Evolutionary conservation across 2,797 vertebrate genomes (phyloP).

Genomic region (Siniperca obscura): DNA sequence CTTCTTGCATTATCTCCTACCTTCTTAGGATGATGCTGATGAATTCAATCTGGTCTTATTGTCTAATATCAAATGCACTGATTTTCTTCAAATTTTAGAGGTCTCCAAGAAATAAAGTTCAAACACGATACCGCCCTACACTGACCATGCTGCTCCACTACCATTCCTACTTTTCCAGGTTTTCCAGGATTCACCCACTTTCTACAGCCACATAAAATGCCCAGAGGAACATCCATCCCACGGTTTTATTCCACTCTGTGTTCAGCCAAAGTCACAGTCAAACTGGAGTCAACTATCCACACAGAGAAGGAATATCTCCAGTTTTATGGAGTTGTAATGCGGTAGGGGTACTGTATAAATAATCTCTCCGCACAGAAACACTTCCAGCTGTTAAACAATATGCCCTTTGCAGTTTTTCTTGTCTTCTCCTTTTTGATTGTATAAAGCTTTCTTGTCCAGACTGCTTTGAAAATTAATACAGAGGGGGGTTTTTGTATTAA

Average conservation of each 20-base stretch:
- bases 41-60: background rate
- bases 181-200: constrained; percentile 21
- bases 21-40: background rate
- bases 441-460: constrained; percentile 23
- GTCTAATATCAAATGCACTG: background rate
- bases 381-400: constrained; percentile 82
- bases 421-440: constrained; percentile 43
- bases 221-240: constrained; percentile 58
- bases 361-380: constrained; percentile 77
- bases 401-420: constrained; percentile 63
- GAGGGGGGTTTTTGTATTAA: background rate
- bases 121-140: background rate
- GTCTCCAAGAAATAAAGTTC: background rate
- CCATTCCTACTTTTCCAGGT: constrained; percentile 13
- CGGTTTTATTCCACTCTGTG: constrained; percentile 65
- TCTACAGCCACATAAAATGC: constrained; percentile 51
- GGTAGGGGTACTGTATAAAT: constrained; percentile 79
- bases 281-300: constrained; percentile 79
- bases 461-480: constrained; percentile 54
- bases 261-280: constrained; percentile 78
- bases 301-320: constrained; percentile 73
- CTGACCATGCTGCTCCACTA: background rate
- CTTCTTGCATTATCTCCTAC: background rate
- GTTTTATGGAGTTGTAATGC: constrained; percentile 76
- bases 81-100: background rate